Evolutionary conservation across 2,888 invertebrate genomes (phyloP).

Genomic region (Agonopterix subpropinquella): DNA sequence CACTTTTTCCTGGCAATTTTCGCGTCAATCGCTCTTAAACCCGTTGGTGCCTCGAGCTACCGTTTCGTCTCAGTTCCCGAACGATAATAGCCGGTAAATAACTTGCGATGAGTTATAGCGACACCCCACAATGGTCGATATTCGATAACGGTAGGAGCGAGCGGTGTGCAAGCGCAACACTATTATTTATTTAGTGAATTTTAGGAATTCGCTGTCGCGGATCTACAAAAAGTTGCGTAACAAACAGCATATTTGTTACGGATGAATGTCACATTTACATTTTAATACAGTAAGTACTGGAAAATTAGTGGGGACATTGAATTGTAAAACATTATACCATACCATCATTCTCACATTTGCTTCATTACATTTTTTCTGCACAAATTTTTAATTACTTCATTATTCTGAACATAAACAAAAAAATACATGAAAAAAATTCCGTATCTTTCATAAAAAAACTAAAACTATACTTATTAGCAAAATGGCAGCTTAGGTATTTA

Average conservation of each 20-base stretch:
- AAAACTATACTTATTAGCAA: too few species aligned
- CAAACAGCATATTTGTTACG: neutral
- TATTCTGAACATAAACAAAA: too few species aligned
- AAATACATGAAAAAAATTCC: too few species aligned
- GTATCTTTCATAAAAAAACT: too few species aligned
- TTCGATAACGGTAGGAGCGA: slow-evolving; percentile 15
- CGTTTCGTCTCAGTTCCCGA: slow-evolving; percentile 36
- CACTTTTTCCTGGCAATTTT: slow-evolving; percentile 52
- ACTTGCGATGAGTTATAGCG: slow-evolving; percentile 38
- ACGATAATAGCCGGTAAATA: slow-evolving; percentile 49
- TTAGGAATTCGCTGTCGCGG: neutral
- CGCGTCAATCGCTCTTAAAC: slow-evolving; percentile 27
- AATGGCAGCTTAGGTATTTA: too few species aligned
- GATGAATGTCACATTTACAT: neutral
- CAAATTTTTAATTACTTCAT: too few species aligned
- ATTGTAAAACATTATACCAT: too few species aligned
- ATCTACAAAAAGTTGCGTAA: too few species aligned
- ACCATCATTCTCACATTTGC: neutral
- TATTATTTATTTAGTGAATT: slow-evolving; percentile 4
- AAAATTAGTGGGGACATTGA: too few species aligned
- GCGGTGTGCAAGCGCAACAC: slow-evolving; percentile 16
- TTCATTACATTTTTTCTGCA: too few species aligned
- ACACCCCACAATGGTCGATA: slow-evolving; percentile 31
- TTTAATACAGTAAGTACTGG: too few species aligned
- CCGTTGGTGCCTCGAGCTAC: slow-evolving; percentile 41